Evolutionary conservation across 2,797 vertebrate species (phyloP).

Genomic region (Crax fasciolata): DNA sequence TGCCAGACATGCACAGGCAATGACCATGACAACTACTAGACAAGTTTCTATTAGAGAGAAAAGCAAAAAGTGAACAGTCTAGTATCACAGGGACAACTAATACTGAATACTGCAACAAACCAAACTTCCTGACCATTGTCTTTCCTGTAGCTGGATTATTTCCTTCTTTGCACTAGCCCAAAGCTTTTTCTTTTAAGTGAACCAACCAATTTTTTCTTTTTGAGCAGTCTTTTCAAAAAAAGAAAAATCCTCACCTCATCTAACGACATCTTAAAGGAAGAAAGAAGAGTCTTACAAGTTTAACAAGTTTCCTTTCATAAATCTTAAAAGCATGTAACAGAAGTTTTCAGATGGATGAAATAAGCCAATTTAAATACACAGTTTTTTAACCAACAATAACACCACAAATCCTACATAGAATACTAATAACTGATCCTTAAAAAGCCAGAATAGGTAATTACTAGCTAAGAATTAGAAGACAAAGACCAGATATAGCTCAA

Average conservation of each 20-base stretch:
- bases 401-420: neutral
- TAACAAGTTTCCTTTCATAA: neutral
- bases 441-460: neutral
- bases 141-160: neutral
- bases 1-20: neutral
- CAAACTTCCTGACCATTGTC: neutral
- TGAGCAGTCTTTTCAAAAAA: neutral
- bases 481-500: neutral
- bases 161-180: neutral
- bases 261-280: neutral
- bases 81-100: neutral
- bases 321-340: neutral
- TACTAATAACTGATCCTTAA: neutral
- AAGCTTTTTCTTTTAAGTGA: neutral
- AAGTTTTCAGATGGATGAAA: neutral
- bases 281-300: neutral
- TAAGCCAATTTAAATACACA: accelerated
- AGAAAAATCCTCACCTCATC: neutral
- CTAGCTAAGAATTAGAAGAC: neutral
- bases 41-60: neutral
- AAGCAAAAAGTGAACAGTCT: neutral
- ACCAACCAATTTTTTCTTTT: neutral
- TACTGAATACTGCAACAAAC: neutral
- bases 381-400: neutral
- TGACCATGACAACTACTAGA: neutral